Conservation (phyloP, 2,797 vertebrate genomes). For the Bovichtus variegatus region DNA sequence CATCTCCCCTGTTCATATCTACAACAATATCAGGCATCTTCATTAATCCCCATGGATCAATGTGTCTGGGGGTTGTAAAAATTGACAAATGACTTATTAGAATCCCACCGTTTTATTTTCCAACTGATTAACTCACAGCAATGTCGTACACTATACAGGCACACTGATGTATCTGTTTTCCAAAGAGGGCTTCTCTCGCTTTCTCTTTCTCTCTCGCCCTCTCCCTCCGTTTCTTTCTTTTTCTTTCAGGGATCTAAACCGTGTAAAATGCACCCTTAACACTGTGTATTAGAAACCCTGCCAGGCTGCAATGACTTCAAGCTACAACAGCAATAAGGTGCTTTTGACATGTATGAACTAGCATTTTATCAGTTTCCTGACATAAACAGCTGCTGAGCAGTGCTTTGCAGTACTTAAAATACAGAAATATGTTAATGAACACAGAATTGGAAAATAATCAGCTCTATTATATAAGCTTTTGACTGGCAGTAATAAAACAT, state of each 20-base stretch:
- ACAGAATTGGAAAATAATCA: conserved; percentile 37
- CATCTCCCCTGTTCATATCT: conserved; percentile 85
- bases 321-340: conserved; percentile 39
- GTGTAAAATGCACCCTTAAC: conserved; percentile 62
- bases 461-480: conserved; percentile 10
- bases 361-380: conserved; percentile 50
- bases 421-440: conserved; percentile 35
- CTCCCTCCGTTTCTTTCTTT: conserved; percentile 26
- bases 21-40: conserved; percentile 87
- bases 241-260: conserved; percentile 66
- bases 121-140: conserved; percentile 88
- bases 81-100: conserved; percentile 90
- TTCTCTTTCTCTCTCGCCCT: conserved; percentile 27
- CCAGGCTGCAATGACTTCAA: conserved; percentile 45
- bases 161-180: conserved; percentile 85
- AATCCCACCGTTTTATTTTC: conserved; percentile 88
- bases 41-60: conserved; percentile 88
- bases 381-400: conserved; percentile 40
- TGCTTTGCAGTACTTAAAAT: conserved; percentile 27
- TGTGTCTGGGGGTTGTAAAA: conserved; percentile 88
- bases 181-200: conserved; percentile 67
- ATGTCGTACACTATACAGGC: conserved; percentile 83
- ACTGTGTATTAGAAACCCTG: conserved; percentile 51
- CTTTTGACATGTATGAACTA: conserved; percentile 47
- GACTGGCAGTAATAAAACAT: conserved; percentile 7